Evolutionary conservation across 2,797 vertebrate genomes (phyloP).

Genomic region (Pagetopsis macropterus): DNA sequence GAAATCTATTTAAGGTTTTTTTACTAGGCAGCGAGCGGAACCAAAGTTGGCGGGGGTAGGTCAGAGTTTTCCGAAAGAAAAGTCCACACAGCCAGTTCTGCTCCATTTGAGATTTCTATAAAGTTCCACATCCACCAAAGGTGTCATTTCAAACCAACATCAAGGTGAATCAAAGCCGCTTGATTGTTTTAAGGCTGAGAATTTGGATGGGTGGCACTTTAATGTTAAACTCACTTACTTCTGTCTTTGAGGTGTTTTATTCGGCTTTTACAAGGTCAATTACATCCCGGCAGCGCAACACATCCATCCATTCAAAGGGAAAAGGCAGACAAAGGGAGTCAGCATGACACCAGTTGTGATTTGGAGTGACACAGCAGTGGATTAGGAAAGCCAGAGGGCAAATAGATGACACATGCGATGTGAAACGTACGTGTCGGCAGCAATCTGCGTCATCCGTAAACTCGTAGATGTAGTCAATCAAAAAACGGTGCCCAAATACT

Average conservation of each 20-base stretch:
- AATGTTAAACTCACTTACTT: constrained; percentile 33
- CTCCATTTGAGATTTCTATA: constrained; percentile 9
- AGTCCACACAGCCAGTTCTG: not conserved
- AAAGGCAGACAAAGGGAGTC: constrained; percentile 10
- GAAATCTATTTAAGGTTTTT: constrained; percentile 62
- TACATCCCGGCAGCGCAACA: constrained; percentile 12
- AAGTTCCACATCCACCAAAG: constrained; percentile 5
- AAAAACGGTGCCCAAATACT: not conserved
- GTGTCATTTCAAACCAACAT: constrained; percentile 27
- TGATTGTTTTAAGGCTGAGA: constrained; percentile 15
- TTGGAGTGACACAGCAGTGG: constrained; percentile 55
- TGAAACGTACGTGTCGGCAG: constrained; percentile 50
- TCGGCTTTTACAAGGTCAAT: constrained; percentile 61
- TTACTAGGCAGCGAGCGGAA: constrained; percentile 44
- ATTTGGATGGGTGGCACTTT: constrained; percentile 41
- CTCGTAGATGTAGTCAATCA: not conserved
- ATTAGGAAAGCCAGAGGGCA: constrained; percentile 54
- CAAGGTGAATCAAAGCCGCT: constrained; percentile 3
- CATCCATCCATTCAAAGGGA: constrained; percentile 41
- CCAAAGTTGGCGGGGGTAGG: constrained; percentile 31
- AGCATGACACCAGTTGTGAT: constrained; percentile 56
- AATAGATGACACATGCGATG: constrained; percentile 56
- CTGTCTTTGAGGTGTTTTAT: constrained; percentile 33
- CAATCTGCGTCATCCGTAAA: constrained; percentile 51
- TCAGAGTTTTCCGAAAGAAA: constrained; percentile 37